Percentiles rank a stretch among this genome's conserved stretches.
phyloP scores from a whole-genome alignment of 2,797 vertebrate species.

The Thaleichthys pacificus region DNA sequence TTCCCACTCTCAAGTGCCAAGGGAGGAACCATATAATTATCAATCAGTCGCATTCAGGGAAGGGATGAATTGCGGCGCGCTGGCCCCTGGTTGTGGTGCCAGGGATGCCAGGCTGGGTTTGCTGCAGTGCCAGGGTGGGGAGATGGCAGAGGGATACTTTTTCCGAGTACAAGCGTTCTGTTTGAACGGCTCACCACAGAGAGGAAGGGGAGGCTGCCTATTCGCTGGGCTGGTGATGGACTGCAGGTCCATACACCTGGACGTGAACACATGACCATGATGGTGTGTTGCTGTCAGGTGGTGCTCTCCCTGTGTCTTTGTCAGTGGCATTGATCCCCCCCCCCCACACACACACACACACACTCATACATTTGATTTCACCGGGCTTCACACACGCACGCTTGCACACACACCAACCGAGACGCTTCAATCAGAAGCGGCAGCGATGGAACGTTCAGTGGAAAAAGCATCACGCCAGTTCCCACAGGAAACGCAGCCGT shows the following conservation, averaged over 20 bases:
- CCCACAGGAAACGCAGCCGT: conserved; percentile 12
- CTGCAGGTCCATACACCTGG: conserved; percentile 43
- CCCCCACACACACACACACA: background rate
- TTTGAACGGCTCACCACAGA: conserved; percentile 7
- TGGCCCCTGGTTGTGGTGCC: conserved; percentile 12
- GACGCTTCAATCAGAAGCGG: conserved; percentile 21
- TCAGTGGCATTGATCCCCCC: conserved; percentile 32
- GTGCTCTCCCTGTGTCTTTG: conserved; percentile 24
- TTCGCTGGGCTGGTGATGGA: background rate
- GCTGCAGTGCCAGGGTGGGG: conserved; percentile 17
- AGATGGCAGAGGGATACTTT: conserved; percentile 8
- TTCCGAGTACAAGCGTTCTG: conserved; percentile 20
- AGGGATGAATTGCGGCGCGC: conserved; percentile 3
- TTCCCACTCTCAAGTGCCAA: conserved; percentile 1
- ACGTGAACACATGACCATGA: background rate
- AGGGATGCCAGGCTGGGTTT: conserved; percentile 18
- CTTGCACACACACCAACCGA: background rate
- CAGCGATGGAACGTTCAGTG: conserved; percentile 22
- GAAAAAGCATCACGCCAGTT: conserved; percentile 35
- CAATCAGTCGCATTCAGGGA: background rate
- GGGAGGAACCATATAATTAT: conserved; percentile 13
- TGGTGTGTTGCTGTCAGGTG: conserved; percentile 1
- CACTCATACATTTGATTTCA: too few species aligned
- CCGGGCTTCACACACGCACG: background rate
- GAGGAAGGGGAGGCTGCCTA: conserved; percentile 10